Evolutionary conservation across 2,888 invertebrate species (phyloP), one percentile per base, ranked within the genome.

Genomic region (Pyrrhia umbra): DNA sequence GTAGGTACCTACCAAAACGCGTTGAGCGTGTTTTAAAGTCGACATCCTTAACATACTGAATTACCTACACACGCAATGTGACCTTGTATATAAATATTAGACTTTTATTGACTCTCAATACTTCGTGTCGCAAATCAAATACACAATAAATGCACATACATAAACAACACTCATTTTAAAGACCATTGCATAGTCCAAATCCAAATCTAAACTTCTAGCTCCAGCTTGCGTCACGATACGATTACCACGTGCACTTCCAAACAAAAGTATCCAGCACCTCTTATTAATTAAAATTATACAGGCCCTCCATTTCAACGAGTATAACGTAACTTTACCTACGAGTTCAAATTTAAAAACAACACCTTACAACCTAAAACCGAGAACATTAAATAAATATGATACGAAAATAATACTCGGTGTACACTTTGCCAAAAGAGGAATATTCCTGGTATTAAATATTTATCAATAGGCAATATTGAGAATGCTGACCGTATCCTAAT

Each of bases 161-260:
- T 59, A 30, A 61, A 70, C 52, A 70, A 62, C 49, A 54, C 60
- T 25, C 47, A 47, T 59, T 64, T 68, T 69, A 74, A 51, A 63
- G 74, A 79, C 77, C 57, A 77, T 76, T 68, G 57, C 13, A 79
- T 68, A 78, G 79, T 72, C 66, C 56, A 54, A 47, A 59, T 61
- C 49, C 30, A 63, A 64, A 56, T 55, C 54, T 69, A 64, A 69
- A 40, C 52, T 25, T 25, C 50, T 73, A 73, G 56, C 73, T 58
- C 67, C 45, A 46, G 45, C 57, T 63, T 52, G 30, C 21, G 51
- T 40, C 27, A 43, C 30, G 27, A 56, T 45, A 58, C 49, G 37
- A 20, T 45, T 27, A 59, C 15, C 37, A 56, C 54, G 63, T 49
- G 50, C 63, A 63, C 46, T 47, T 40, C 43, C 39, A 30, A 60